Evolutionary conservation across 2,113 vertebrate species (phyloP), one percentile per base, ranked within the genome.

Genomic region (Rousettus leschenaultii): DNA sequence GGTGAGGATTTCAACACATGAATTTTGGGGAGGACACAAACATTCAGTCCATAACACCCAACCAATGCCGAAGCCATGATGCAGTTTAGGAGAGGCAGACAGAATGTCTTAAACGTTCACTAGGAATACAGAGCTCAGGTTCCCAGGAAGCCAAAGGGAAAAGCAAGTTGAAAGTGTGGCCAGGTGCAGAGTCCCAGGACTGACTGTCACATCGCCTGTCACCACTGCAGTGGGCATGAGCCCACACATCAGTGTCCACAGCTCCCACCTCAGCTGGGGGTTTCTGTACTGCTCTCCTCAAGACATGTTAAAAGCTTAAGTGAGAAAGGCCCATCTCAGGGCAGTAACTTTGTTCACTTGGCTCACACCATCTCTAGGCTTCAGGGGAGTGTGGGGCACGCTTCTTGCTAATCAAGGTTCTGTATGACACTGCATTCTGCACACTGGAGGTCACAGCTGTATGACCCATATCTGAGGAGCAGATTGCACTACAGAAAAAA

Each of bases 241-340:
- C 33, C 3, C 12, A 18, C 86, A 55, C 5, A 6, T 53, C 59
- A n/a, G 57, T 24, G 40, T 84, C 70, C 57, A 6, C 38, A 9
- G 35, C 68, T 79, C 43, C 65, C 68, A 18, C 16, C 63, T 4
- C 55, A 55, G 80, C 88, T 21, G 22, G 51, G 40, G 61, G 48
- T 61, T 57, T 96, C 87, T 70, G 61, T 79, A 79, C 59, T 35
- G 96, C 45, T 96, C 89, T 87, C 95, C 16, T 43, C 92, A 89
- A 94, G 38, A 96, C 51, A 15, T 7, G 18, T 40, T 79, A 87
- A 77, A 71, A 94, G 71, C 70, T 79, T 11, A 75, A 66, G 89
- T 73, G 95, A 97, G 87, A 95, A 78, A 70, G 33, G 38, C 3
- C 45, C 24, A 14, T 75, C 77, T 94, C 96, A 4, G 38, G 12